Evolutionary conservation across 2,797 vertebrate species (phyloP), one percentile per base, ranked within the genome.

Genomic region (Craterocephalus amniculus): DNA sequence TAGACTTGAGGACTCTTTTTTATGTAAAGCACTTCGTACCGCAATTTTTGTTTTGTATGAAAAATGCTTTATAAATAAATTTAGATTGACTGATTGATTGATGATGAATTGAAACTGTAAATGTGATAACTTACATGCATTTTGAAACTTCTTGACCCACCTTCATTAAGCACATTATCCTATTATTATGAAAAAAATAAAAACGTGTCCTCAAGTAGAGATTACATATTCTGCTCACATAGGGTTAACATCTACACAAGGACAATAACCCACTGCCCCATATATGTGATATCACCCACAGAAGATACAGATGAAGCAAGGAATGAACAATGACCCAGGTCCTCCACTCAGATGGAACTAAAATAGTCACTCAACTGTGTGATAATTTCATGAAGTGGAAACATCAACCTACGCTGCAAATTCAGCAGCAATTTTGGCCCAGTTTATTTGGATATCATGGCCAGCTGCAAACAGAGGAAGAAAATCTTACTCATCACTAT

Each of bases 311-410:
- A n/a, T n/a, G 79, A 83, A 61, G 63, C 82, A 76, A 80, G 58
- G 65, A 69, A 51, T 63, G 36, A 88, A 81, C 83, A 83, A 58
- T 88, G 80, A 88, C 86, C 84, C 75, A 74, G 57, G 80, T 88
- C 74, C 35, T 88, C 72, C 67, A 43, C 67, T 76, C 64, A 49
- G 26, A 77, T 58, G 73, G 35, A 85, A 40, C 60, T 27, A 43
- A 51, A 51, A 58, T 57, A 81, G 18, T 61, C 79, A 78, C 64
- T 81, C 73, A 84, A 40, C 72, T 77, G 66, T 79, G 76, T 80
- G 74, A 83, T 81, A 38, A 81, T 73, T 63, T 79, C 70, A 74
- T 49, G 69, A 68, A 79, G 66, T 38, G 70, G 34, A 74, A 86
- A 77, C 57, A 80, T 64, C 58, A 72, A 61, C 49, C 26, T 13